Evolutionary conservation across 1,140 invertebrate genomes (phyloP).

Genomic region (Diachasma alloeum): DNA sequence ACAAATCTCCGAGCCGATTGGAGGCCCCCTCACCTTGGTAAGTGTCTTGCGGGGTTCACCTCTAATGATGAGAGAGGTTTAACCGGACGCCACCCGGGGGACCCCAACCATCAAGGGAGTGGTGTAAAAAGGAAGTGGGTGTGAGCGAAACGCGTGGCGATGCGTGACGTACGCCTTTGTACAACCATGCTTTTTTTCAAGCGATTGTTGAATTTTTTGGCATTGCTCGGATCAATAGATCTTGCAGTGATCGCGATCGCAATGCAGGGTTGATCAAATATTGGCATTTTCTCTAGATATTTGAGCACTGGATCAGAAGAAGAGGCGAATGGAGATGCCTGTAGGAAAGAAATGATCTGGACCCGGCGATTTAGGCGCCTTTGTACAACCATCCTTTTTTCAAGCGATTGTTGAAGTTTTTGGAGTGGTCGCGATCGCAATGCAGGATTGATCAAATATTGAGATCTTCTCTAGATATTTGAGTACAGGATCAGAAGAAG

Average conservation of each 20-base stretch:
- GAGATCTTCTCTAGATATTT: too few species aligned
- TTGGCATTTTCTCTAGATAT: too few species aligned
- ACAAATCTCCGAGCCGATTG: neutral
- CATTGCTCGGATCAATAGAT: neutral
- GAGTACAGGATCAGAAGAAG: too few species aligned
- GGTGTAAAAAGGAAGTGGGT: constrained; percentile 67
- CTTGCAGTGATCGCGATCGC: neutral
- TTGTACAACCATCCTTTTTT: too few species aligned
- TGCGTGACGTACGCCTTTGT: constrained; percentile 55
- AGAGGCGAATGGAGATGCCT: too few species aligned
- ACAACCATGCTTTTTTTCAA: constrained; percentile 16
- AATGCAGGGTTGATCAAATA: too few species aligned
- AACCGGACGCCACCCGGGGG: neutral
- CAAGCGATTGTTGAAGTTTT: too few species aligned
- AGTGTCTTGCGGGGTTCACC: neutral
- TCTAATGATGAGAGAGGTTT: constrained; percentile 6
- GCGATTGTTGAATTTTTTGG: neutral
- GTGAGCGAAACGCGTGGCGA: constrained; percentile 62
- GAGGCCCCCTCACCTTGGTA: neutral
- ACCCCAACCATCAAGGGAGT: constrained; percentile 52
- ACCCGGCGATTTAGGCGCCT: too few species aligned
- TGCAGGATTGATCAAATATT: too few species aligned
- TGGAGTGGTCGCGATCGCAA: neutral
- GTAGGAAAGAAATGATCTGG: too few species aligned
- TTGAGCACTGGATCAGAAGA: too few species aligned